phyloP scores from a whole-genome alignment of 2,888 invertebrate genomes.

The Cerastis rubricosa region DNA sequence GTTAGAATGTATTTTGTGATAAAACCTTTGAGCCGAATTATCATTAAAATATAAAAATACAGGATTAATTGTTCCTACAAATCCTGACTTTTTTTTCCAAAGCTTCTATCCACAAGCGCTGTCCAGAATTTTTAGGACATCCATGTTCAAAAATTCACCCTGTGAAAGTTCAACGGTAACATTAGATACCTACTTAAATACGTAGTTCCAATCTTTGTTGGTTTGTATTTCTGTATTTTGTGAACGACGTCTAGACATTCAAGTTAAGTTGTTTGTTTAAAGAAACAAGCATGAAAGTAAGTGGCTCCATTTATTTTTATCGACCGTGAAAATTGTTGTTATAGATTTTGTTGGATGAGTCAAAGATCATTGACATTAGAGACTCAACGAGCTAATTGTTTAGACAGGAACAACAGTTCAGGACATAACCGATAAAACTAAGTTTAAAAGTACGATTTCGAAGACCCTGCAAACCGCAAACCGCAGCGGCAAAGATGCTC shows the following conservation, averaged over 20 bases:
- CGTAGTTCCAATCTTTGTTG: constrained; percentile 22
- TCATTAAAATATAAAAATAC: not conserved
- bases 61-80: not conserved
- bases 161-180: constrained; percentile 11
- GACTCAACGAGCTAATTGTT: not conserved
- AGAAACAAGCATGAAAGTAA: constrained; percentile 27
- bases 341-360: not conserved
- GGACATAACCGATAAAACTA: not conserved
- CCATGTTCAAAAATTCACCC: constrained; percentile 6
- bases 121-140: not conserved
- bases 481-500: not conserved
- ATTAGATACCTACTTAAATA: constrained; percentile 36
- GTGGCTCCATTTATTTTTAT: constrained; percentile 14
- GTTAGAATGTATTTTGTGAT: not conserved
- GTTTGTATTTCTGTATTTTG: constrained; percentile 25
- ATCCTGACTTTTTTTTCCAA: not conserved
- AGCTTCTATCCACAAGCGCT: not conserved
- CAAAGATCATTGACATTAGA: constrained; percentile 4
- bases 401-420: not conserved
- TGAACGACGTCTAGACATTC: constrained; percentile 45
- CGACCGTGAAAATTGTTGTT: constrained; percentile 11
- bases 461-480: not conserved
- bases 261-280: constrained; percentile 23
- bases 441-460: not conserved
- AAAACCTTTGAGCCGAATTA: not conserved